Percentiles rank a stretch among this genome's conserved stretches.
Evolutionary conservation across 53 echinoderm and acorn worm genomes (phyloP).

Genomic region (Stichopus horrens): DNA sequence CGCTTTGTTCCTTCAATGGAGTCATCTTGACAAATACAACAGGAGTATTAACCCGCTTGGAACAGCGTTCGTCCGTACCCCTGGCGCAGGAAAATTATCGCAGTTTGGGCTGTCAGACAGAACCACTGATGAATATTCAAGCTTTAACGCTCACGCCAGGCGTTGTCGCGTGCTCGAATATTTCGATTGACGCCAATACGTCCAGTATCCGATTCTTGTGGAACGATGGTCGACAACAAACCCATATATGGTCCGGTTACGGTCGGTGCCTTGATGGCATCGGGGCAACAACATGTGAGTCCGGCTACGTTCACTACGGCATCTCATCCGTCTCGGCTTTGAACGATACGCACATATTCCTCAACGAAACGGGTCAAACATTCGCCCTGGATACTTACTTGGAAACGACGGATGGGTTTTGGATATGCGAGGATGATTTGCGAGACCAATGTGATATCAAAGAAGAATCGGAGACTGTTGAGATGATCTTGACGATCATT

Average conservation of each 20-base stretch:
- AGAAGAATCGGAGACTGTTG: not conserved
- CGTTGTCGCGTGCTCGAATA: not conserved
- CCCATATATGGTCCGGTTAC: not conserved
- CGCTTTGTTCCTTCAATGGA: constrained; percentile 1
- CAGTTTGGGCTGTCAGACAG: not conserved
- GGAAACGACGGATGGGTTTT: not conserved
- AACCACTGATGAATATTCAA: not conserved
- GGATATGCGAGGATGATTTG: not conserved
- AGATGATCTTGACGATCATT: constrained; percentile 41
- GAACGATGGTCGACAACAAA: not conserved
- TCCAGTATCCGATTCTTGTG: constrained; percentile 1
- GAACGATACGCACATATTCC: not conserved
- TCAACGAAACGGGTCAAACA: not conserved
- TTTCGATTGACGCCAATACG: not conserved
- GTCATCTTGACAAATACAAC: not conserved
- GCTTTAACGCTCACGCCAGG: not conserved
- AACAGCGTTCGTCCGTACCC: no score
- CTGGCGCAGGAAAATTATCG: constrained; percentile 16
- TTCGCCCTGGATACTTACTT: not conserved
- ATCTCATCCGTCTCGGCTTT: not conserved
- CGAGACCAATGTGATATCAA: not conserved
- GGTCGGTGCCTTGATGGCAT: not conserved
- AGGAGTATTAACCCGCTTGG: not conserved
- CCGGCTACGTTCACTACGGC: not conserved
- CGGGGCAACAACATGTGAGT: not conserved